Evolutionary conservation across 53 echinoderm and acorn worm species (phyloP).

Genomic region (Paracentrotus lividus): DNA sequence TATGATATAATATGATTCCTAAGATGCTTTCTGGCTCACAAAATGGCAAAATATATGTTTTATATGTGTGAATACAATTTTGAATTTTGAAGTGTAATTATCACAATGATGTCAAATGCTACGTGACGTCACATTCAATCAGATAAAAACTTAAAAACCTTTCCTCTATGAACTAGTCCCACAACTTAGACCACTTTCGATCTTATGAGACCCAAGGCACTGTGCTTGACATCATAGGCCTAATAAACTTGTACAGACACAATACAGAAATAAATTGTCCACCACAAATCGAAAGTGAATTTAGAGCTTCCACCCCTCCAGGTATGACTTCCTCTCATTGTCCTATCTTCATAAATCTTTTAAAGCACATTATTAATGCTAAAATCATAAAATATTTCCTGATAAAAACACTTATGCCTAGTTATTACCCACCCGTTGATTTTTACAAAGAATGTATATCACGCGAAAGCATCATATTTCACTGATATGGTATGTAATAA

Average conservation of each 20-base stretch:
- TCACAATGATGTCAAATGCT: background rate
- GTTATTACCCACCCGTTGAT: background rate
- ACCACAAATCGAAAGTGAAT: conserved; percentile 7
- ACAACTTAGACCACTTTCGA: conserved; percentile 13
- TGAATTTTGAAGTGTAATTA: too few relatives aligned
- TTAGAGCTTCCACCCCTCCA: background rate
- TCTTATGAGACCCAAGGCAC: background rate
- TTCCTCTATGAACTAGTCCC: background rate
- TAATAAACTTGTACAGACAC: background rate
- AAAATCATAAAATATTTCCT: conserved; percentile 16
- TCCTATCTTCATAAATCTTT: conserved; percentile 48
- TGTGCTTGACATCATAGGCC: background rate
- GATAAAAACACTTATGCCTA: conserved; percentile 15
- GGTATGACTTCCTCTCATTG: conserved; percentile 43
- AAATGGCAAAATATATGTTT: too few relatives aligned
- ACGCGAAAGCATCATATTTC: conserved; percentile 42
- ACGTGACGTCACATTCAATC: background rate
- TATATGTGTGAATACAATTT: too few relatives aligned
- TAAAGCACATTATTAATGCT: background rate
- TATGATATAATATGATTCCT: too few relatives aligned
- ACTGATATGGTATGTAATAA: background rate
- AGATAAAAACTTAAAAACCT: background rate
- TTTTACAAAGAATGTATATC: background rate
- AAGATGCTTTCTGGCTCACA: too few relatives aligned
- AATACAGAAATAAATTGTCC: background rate